A percentile compares a stretch with the other conserved stretches of the same genome.
phyloP scores from a whole-genome alignment of 2,888 invertebrate species.

The Pomacea canaliculata region DNA sequence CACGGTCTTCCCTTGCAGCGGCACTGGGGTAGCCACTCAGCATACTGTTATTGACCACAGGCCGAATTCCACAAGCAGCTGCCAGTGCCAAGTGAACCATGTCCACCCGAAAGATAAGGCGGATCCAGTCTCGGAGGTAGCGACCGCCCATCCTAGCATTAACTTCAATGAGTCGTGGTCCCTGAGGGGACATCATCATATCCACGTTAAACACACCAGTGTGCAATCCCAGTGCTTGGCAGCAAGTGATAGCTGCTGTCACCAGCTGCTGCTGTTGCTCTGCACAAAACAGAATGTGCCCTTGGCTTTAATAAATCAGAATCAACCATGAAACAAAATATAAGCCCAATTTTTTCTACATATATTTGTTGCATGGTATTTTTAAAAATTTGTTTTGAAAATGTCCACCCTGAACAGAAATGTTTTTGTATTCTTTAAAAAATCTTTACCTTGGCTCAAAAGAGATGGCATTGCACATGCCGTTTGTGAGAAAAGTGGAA shows the following conservation, averaged over 20 bases:
- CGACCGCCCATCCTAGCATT: conserved; percentile 15
- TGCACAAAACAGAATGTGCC: neutral
- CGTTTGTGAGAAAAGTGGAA: conserved; percentile 17
- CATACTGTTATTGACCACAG: neutral
- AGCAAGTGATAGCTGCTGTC: conserved; percentile 5
- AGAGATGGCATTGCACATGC: conserved; percentile 24
- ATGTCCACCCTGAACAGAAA: no score
- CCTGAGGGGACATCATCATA: conserved; percentile 14
- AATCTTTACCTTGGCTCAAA: conserved; percentile 3
- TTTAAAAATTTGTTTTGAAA: no score
- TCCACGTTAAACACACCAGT: conserved; percentile 20
- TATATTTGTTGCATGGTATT: no score
- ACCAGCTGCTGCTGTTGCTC: conserved; percentile 8
- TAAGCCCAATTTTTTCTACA: no score
- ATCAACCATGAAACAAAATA: no score
- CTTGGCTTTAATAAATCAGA: no score
- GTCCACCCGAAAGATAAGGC: conserved; percentile 10
- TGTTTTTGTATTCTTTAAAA: no score
- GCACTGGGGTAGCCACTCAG: neutral
- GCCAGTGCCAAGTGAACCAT: conserved; percentile 7
- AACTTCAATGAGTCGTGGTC: conserved; percentile 14
- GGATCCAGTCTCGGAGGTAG: conserved; percentile 17
- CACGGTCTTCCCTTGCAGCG: neutral
- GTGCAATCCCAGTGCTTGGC: conserved; percentile 10
- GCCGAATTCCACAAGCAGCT: conserved; percentile 16